phyloP scores from a whole-genome alignment of 2,113 vertebrate genomes.

The Ia io region DNA sequence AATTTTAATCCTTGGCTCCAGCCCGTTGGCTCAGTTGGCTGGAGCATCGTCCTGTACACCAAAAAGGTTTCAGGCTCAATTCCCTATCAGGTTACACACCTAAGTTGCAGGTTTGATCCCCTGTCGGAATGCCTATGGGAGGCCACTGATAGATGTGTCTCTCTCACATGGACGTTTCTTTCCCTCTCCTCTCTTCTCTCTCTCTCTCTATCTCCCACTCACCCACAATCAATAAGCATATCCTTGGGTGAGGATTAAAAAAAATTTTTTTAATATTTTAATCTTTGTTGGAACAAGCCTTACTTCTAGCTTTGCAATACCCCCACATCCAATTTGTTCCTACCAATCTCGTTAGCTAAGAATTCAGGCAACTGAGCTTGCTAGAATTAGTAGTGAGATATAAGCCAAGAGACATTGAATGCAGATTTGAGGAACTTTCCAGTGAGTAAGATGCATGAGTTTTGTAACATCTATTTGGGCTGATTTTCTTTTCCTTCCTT shows the following conservation, averaged over 20 bases:
- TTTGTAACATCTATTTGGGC: not conserved
- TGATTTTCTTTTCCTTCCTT: conserved; percentile 6
- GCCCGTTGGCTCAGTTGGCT: too few species aligned
- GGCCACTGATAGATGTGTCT: too few species aligned
- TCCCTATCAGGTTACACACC: too few species aligned
- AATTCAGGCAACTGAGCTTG: not conserved
- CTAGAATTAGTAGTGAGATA: not conserved
- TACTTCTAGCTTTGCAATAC: not conserved
- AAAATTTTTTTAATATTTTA: not conserved
- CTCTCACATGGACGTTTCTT: too few species aligned
- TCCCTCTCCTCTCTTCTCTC: too few species aligned
- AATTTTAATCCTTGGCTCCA: not conserved
- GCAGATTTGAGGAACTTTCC: not conserved
- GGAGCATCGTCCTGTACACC: too few species aligned
- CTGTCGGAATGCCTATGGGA: too few species aligned
- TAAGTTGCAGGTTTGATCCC: too few species aligned
- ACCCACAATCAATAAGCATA: too few species aligned
- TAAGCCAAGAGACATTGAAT: not conserved
- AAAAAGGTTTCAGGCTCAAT: too few species aligned
- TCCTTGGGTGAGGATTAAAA: too few species aligned
- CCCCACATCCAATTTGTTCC: not conserved
- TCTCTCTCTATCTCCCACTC: too few species aligned
- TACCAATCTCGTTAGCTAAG: not conserved
- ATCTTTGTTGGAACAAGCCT: not conserved
- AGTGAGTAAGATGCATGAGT: not conserved